These are phyloP conservation scores for Amblyornis subalaris DNA, from an alignment of 2,113 vertebrate species.

Conservation along the genomic window DNA sequence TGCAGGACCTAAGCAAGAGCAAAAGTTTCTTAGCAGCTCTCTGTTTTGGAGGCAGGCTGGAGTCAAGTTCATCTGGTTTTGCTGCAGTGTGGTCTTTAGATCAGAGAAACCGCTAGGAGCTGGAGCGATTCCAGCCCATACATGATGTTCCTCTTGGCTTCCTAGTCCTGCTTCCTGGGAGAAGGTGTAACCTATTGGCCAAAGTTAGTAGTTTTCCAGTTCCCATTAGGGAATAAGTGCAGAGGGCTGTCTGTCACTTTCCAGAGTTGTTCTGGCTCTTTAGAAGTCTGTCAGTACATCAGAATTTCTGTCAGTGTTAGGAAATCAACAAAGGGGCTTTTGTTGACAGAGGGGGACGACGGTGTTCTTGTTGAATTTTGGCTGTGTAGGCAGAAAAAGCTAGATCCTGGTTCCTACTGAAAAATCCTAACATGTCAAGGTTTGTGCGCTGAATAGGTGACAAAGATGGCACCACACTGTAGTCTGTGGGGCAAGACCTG, in stretches of 20 bases:
- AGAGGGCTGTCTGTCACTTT: neutral
- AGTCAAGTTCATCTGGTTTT: neutral
- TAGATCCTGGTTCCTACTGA: neutral
- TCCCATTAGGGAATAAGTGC: neutral
- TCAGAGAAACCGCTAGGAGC: neutral
- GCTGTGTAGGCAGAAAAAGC: neutral
- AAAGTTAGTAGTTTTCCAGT: neutral
- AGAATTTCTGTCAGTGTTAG: neutral
- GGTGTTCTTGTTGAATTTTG: neutral
- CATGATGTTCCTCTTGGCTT: neutral
- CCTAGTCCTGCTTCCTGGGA: neutral
- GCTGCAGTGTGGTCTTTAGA: neutral
- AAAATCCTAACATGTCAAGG: neutral
- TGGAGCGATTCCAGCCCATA: neutral
- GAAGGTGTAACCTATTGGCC: neutral
- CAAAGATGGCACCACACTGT: neutral
- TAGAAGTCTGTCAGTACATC: neutral
- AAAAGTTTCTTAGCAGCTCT: neutral
- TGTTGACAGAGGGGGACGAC: neutral
- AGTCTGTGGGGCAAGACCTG: neutral
- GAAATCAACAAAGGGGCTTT: neutral
- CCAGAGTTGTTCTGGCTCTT: neutral
- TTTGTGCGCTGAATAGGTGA: neutral
- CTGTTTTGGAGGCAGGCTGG: neutral
- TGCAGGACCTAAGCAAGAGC: neutral